Percentiles rank a stretch among this genome's conserved stretches.
phyloP scores from a whole-genome alignment of 2,797 vertebrate species.

The Zenarchopterus dispar region DNA sequence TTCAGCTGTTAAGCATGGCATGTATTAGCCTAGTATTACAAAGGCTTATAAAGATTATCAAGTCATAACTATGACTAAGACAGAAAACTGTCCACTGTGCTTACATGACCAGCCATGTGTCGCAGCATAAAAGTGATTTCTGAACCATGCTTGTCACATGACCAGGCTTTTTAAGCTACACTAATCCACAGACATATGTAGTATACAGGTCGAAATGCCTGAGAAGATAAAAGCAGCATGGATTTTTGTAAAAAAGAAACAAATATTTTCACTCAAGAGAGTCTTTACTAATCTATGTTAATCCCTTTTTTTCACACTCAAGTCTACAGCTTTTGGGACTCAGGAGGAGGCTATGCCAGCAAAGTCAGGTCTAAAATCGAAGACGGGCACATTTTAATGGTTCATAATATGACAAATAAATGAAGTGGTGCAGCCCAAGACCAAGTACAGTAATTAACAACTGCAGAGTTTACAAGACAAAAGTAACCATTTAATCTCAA shows the following conservation, averaged over 20 bases:
- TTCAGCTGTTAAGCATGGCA: background rate
- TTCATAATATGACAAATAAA: constrained; percentile 34
- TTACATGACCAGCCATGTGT: constrained; percentile 21
- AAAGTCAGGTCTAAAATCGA: constrained; percentile 19
- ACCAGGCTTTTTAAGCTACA: constrained; percentile 31
- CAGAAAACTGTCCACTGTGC: constrained; percentile 3
- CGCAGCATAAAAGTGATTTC: constrained; percentile 38
- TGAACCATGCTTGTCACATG: constrained; percentile 45
- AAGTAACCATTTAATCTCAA: constrained; percentile 7
- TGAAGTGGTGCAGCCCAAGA: constrained; percentile 7
- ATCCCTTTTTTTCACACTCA: constrained; percentile 48
- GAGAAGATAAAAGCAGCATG: constrained; percentile 33
- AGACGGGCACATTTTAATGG: constrained; percentile 10
- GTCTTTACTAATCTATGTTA: constrained; percentile 47
- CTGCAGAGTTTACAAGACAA: constrained; percentile 18
- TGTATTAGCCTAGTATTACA: constrained; percentile 7
- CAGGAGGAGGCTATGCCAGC: constrained; percentile 11
- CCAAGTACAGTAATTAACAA: constrained; percentile 1
- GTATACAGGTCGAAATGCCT: constrained; percentile 36
- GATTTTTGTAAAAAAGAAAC: constrained; percentile 17
- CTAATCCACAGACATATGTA: constrained; percentile 49
- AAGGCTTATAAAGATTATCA: constrained; percentile 26
- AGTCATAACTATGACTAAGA: constrained; percentile 15
- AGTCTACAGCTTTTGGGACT: constrained; percentile 23
- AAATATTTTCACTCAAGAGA: constrained; percentile 32